Evolutionary conservation across 2,888 invertebrate species (phyloP).

Genomic region (Ferdinandea cuprea): DNA sequence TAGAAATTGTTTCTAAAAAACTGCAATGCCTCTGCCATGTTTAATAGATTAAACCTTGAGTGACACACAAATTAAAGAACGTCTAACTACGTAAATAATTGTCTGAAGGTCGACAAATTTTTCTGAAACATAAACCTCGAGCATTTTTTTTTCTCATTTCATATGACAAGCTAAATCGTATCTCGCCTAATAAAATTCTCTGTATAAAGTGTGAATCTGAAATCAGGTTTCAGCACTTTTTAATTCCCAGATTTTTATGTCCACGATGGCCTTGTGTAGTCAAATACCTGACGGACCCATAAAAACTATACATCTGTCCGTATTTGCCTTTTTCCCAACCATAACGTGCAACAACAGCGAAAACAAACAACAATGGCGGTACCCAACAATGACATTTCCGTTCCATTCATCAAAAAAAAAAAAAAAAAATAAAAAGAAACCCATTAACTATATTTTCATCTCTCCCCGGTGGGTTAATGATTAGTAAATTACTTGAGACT

Average conservation of each 20-base stretch:
- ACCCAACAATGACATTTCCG: constrained; percentile 27
- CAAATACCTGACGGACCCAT: neutral
- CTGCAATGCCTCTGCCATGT: no score
- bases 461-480: constrained; percentile 34
- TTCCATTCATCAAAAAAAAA: constrained; percentile 11
- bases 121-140: neutral
- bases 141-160: neutral
- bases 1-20: no score
- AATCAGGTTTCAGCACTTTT: constrained; percentile 15
- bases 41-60: neutral
- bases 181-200: neutral
- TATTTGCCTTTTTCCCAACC: neutral
- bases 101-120: neutral
- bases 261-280: constrained; percentile 31
- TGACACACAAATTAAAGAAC: neutral
- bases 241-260: constrained; percentile 19
- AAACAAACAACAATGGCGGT: neutral
- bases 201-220: neutral
- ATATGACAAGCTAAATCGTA: neutral
- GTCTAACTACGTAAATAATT: constrained; percentile 31
- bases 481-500: constrained; percentile 32
- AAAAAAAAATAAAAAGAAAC: neutral
- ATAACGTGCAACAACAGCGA: neutral
- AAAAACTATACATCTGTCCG: neutral
- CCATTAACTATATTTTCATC: constrained; percentile 6